Evolutionary conservation across 2,797 vertebrate species (phyloP).

Genomic region (Bothrops alternatus): DNA sequence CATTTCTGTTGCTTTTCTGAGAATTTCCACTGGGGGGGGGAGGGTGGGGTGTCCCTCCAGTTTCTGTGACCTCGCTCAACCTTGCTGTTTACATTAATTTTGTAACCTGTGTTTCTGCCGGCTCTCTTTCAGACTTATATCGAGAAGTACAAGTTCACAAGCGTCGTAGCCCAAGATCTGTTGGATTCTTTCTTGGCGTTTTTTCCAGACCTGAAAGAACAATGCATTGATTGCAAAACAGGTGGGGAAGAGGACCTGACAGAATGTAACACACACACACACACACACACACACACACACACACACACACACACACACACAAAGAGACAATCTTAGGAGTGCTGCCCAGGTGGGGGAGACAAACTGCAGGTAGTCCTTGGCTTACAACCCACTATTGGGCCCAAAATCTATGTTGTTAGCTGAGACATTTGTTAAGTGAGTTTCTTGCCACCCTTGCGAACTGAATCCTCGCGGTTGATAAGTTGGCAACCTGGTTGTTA

Average conservation of each 20-base stretch:
- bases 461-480: neutral
- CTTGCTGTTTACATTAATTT: neutral
- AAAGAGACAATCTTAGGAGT: neutral
- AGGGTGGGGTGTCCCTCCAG: neutral
- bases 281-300: neutral
- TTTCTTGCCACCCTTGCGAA: neutral
- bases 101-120: neutral
- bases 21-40: neutral
- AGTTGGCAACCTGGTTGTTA: neutral
- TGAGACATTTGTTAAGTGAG: neutral
- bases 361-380: neutral
- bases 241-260: constrained; percentile 68
- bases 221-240: constrained; percentile 82
- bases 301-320: neutral
- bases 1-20: neutral
- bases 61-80: neutral
- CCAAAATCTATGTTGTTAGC: neutral
- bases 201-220: constrained; percentile 88
- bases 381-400: neutral
- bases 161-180: constrained; percentile 90
- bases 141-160: constrained; percentile 89
- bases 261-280: neutral
- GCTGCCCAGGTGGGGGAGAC: neutral
- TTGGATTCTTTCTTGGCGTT: constrained; percentile 88
- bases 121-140: constrained; percentile 83